These are phyloP conservation scores for Tetramorium alpestre DNA, from an alignment of 1,140 invertebrate genomes.

Conservation along the genomic window DNA sequence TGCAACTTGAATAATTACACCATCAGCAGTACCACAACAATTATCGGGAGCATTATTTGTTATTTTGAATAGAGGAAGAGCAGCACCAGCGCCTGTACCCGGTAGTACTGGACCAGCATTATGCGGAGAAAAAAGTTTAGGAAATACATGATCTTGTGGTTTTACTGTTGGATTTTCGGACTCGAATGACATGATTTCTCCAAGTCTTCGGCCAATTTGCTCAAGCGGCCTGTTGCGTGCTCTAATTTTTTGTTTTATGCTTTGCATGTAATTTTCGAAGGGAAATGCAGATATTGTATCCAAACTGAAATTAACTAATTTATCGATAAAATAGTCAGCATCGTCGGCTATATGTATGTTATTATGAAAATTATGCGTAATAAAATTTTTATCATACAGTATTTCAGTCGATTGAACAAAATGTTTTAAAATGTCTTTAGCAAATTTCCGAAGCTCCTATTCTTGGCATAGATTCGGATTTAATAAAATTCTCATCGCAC, in stretches of 20 bases:
- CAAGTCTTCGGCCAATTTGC: constrained; percentile 6
- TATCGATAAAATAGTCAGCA: neutral
- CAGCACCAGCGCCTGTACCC: neutral
- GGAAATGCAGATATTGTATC: constrained; percentile 21
- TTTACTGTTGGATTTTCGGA: neutral
- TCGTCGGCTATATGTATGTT: constrained; percentile 7
- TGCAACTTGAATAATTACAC: neutral
- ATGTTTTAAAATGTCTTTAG: constrained; percentile 5
- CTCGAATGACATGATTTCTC: constrained; percentile 8
- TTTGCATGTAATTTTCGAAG: neutral
- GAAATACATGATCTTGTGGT: neutral
- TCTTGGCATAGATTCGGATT: neutral
- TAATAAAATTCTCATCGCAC: constrained; percentile 21
- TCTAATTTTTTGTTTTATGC: neutral
- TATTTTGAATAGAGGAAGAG: neutral
- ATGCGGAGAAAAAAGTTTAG: constrained; percentile 1
- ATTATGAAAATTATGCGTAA: neutral
- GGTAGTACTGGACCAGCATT: neutral
- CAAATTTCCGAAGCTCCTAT: neutral
- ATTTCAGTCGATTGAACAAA: constrained; percentile 1
- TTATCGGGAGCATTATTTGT: neutral
- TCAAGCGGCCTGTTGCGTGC: neutral
- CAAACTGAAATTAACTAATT: neutral
- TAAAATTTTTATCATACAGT: constrained; percentile 3
- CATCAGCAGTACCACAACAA: neutral